Base-by-base conservation (phyloP, 2,113 vertebrate species). In the Crotalus helleri region DNA sequence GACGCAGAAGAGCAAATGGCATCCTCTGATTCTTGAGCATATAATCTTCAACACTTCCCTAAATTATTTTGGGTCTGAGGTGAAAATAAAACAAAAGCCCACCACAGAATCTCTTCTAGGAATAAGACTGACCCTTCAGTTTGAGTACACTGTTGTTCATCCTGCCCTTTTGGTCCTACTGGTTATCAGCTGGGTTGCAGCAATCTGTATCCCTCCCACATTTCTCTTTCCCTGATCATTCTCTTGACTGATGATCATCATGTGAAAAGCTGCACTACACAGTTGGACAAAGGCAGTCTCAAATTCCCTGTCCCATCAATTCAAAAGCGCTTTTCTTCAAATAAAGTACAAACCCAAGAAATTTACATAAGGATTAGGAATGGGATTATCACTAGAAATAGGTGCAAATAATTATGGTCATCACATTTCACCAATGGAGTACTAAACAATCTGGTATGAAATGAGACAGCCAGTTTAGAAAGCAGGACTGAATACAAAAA, bases 371-470 rank as follows among this genome's bases (percentile, higher is more conserved):
- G n/a, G 9, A 69, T 69, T 54, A 24, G 74, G 87, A n/a, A 19
- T 69, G 29, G 29, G 85, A 55, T 13, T 57, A 87, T 33, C 92
- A 74, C 81, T 89, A 85, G 81, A 91, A 91, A 26, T 92, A 90
- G 51, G 85, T 55, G 29, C 9, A 58, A 85, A 55, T 29, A 93
- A 90, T 90, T 64, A 90, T 64, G 21, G 85, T 91, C 39, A 33
- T 90, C 64, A 91, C 53, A 29, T n/a, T 88, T n/a, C 54, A 91
- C 39, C 33, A 13, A 87, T 8, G 86, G 88, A 87, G 85, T 94
- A 87, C 92, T 94, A 90, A 69, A 51, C 64, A 91, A 69, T 91
- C 87, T 91, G 58, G 51, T 54, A 69, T 69, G 74, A 53, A 89
- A 57, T 29, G 74, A 94, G 51, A 57, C 33, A 69, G 81, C 17